A percentile compares a stretch with the other conserved stretches of the same genome.
These are phyloP conservation scores for Montipora capricornis DNA, from an alignment of 64 coral and sea anemone species.

Conservation along the genomic window DNA sequence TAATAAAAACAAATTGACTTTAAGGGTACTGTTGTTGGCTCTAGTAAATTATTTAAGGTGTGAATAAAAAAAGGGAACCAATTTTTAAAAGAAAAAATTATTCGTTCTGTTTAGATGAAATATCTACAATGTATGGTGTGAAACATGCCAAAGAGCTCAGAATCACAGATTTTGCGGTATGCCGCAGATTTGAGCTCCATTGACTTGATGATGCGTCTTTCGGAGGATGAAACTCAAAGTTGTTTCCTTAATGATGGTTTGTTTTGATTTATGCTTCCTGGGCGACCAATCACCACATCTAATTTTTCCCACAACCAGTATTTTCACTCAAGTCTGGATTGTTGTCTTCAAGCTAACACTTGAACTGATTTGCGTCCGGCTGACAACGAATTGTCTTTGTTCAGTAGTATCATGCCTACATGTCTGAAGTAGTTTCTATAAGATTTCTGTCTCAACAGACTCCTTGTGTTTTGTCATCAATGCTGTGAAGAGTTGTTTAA, in stretches of 20 bases:
- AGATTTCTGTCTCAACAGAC: not conserved
- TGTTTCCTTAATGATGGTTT: not conserved
- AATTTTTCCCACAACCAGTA: conserved; percentile 37
- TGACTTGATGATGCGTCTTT: not conserved
- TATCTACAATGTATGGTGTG: too few species aligned
- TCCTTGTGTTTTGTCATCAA: too few species aligned
- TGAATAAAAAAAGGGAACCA: too few species aligned
- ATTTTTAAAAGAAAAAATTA: too few species aligned
- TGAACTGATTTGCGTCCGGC: not conserved
- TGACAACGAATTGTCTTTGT: not conserved
- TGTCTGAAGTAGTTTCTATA: not conserved
- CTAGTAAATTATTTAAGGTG: too few species aligned
- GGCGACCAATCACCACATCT: not conserved
- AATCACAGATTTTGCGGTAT: not conserved
- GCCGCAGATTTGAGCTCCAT: not conserved
- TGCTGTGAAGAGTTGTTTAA: too few species aligned
- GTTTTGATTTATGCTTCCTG: conserved; percentile 1
- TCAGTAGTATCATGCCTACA: not conserved
- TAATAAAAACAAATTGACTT: too few species aligned
- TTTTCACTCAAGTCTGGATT: conserved; percentile 23
- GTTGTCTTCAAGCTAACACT: not conserved
- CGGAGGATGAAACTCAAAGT: not conserved
- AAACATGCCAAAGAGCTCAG: not conserved
- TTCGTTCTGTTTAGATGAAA: too few species aligned
- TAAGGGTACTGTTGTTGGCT: too few species aligned